Evolutionary conservation across 2,113 vertebrate genomes (phyloP).

Genomic region (Columba janthina): DNA sequence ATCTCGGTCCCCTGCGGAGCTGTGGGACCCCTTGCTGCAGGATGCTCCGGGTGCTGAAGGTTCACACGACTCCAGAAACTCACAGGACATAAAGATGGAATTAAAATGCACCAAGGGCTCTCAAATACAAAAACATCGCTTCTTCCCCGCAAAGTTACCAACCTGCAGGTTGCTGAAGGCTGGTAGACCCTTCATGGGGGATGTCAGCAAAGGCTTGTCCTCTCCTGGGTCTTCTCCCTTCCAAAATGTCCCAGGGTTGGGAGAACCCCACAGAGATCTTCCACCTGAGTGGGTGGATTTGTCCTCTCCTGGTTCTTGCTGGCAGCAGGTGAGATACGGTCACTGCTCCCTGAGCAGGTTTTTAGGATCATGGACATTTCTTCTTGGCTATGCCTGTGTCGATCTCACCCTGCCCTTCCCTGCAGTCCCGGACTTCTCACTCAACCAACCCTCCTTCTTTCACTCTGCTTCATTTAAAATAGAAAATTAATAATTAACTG

Average conservation of each 20-base stretch:
- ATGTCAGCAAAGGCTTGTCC: not conserved
- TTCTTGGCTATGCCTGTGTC: not conserved
- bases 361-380: not conserved
- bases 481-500: slow-evolving; percentile 3
- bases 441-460: not conserved
- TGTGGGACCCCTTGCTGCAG: not conserved
- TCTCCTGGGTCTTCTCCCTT: not conserved
- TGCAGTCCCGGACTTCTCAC: accelerated
- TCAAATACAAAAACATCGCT: not conserved
- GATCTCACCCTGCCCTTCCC: not conserved
- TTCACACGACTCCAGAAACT: not conserved
- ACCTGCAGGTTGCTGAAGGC: not conserved
- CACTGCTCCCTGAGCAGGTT: accelerated
- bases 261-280: not conserved
- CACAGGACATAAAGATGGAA: accelerated
- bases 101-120: not conserved
- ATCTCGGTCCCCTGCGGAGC: not conserved
- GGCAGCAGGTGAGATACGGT: not conserved
- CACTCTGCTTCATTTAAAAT: not conserved
- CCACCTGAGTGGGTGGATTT: not conserved
- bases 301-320: not conserved
- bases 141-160: accelerated
- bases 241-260: not conserved
- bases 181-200: not conserved
- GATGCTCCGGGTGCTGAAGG: not conserved